phyloP scores from a whole-genome alignment of 2,888 invertebrate genomes.

The Rapana venosa region DNA sequence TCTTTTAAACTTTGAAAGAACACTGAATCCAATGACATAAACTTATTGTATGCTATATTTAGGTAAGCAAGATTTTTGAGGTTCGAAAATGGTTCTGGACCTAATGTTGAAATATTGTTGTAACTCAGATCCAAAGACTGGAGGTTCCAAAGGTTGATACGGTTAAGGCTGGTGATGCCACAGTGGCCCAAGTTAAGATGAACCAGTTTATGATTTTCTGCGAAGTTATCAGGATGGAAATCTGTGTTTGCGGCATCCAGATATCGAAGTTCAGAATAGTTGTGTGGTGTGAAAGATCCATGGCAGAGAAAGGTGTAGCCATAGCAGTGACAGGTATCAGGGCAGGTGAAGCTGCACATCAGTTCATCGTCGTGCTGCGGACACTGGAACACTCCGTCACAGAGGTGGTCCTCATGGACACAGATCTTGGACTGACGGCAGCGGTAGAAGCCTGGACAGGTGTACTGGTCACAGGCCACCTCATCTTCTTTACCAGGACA shows the following conservation, averaged over 20 bases:
- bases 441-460: conserved; percentile 21
- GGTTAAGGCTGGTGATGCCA: background rate
- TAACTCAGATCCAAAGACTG: background rate
- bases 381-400: conserved; percentile 29
- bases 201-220: background rate
- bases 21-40: background rate
- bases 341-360: background rate
- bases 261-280: background rate
- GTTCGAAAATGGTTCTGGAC: background rate
- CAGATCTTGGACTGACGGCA: background rate
- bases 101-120: background rate
- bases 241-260: background rate
- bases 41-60: background rate
- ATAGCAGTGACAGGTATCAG: background rate
- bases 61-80: background rate
- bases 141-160: background rate
- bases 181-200: background rate
- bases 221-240: background rate
- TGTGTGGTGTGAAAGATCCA: background rate
- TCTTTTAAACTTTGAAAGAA: background rate
- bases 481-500: background rate
- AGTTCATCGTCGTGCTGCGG: conserved; percentile 19
- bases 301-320: background rate
- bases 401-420: background rate
- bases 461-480: background rate